A percentile compares a stretch with the other conserved stretches of the same genome.
phyloP scores from a whole-genome alignment of 2,113 vertebrate genomes.

The Myrmecobius fasciatus region DNA sequence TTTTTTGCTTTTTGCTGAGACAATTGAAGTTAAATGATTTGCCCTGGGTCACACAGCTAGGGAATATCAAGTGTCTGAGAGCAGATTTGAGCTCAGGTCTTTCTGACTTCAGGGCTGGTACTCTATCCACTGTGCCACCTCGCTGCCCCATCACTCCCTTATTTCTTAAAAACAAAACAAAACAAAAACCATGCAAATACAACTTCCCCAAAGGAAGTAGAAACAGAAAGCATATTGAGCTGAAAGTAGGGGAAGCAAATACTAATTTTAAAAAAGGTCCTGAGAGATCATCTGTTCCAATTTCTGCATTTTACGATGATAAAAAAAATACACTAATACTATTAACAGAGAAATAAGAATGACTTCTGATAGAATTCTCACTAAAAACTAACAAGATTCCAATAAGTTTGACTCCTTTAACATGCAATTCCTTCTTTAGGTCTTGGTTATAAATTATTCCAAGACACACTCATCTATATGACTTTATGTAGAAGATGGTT shows the following conservation, averaged over 20 bases:
- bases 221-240: neutral
- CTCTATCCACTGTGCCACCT: too few species aligned
- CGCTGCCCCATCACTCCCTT: neutral
- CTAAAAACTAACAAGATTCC: too few species aligned
- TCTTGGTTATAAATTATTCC: neutral
- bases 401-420: neutral
- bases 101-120: too few species aligned
- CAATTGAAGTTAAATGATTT: too few species aligned
- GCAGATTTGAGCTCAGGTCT: too few species aligned
- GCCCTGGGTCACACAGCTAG: too few species aligned
- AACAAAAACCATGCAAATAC: neutral
- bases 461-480: neutral
- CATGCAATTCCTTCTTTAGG: neutral
- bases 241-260: neutral
- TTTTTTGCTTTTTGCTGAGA: too few species aligned
- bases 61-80: too few species aligned
- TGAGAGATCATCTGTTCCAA: neutral
- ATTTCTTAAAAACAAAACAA: neutral
- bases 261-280: neutral
- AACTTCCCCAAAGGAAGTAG: neutral
- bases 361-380: neutral
- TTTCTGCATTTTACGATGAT: neutral
- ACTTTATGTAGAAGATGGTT: neutral
- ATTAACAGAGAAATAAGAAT: neutral
- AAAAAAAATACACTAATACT: neutral